phyloP scores from a whole-genome alignment of 2,797 vertebrate genomes.

The Emys orbicularis region DNA sequence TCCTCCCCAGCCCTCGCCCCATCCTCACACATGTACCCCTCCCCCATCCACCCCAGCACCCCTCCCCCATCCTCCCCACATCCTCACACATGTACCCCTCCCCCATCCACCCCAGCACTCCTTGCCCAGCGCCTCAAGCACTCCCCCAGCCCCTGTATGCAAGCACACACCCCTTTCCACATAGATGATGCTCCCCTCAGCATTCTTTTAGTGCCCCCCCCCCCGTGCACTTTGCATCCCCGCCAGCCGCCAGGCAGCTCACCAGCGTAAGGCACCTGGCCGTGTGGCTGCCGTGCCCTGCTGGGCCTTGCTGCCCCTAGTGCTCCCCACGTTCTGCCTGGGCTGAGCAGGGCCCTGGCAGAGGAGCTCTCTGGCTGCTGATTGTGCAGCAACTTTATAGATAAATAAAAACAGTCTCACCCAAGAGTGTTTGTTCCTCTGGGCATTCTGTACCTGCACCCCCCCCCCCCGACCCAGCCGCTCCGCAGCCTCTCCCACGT shows the following conservation, averaged over 20 bases:
- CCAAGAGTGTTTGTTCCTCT: neutral
- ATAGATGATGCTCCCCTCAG: too few relatives aligned
- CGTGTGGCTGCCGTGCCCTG: too few relatives aligned
- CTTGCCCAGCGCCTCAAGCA: neutral
- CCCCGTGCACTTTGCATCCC: too few relatives aligned
- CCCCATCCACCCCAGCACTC: neutral
- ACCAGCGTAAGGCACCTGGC: too few relatives aligned
- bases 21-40: neutral
- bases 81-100: constrained; percentile 30
- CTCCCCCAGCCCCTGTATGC: too few relatives aligned
- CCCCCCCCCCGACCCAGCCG: too few relatives aligned
- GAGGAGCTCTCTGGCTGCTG: neutral
- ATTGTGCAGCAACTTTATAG: neutral
- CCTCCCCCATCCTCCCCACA: neutral
- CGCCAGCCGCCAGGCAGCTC: too few relatives aligned
- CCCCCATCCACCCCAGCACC: neutral
- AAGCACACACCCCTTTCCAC: too few relatives aligned
- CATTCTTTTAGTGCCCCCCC: too few relatives aligned
- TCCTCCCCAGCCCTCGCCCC: neutral
- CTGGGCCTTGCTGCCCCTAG: neutral
- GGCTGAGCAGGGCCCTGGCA: too few relatives aligned
- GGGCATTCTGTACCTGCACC: neutral
- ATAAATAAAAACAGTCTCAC: neutral
- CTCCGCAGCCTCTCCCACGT: too few relatives aligned
- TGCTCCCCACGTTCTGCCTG: too few relatives aligned